Evolutionary conservation across 2,888 invertebrate species (phyloP), one percentile per base, ranked within the genome.

Genomic region (Epinotia bilunana): DNA sequence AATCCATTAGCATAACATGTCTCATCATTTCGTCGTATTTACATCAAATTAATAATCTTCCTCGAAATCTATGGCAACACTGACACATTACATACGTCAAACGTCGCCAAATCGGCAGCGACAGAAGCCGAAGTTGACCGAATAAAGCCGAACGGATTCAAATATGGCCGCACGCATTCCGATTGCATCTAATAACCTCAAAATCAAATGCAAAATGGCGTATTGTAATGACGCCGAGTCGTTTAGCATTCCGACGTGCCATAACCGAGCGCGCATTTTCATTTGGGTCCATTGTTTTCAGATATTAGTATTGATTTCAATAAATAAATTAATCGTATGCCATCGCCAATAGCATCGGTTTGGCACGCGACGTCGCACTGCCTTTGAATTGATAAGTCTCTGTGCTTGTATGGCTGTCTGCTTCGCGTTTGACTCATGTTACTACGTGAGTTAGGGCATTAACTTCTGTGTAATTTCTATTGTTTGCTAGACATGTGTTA

Each of bases 251-350:
- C 93, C 92, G 81, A 90, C 92, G 89, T 89, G 91, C 94, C 93
- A 90, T 93, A 93, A 90, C 86, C 86, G 92, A 83, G 87, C 90
- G 88, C 92, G 91, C 91, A 92, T 91, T 92, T 93, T 93, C 92
- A 94, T 92, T 93, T 93, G 89, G 90, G 88, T 88, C 93, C 90
- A 93, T 94, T 94, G 94, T 94, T 87, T 91, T 89, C 87, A 91
- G 93, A 92, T 93, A 93, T 93, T 92, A 93, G 93, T 93, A 92
- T 91, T 92, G 92, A 94, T 94, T 94, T 93, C 90, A 93, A 93
- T 94, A 93, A 92, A 93, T 94, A 93, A 93, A 94, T 93, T 93
- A 94, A 92, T 91, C 87, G 92, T 89, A 91, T 91, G 88, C 88
- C 85, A 85, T 87, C 90, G 84, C 86, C 85, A 89, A 93, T 92